Evolutionary conservation across 2,113 vertebrate species (phyloP), one percentile per base, ranked within the genome.

Genomic region (Planiliza haematocheilus): DNA sequence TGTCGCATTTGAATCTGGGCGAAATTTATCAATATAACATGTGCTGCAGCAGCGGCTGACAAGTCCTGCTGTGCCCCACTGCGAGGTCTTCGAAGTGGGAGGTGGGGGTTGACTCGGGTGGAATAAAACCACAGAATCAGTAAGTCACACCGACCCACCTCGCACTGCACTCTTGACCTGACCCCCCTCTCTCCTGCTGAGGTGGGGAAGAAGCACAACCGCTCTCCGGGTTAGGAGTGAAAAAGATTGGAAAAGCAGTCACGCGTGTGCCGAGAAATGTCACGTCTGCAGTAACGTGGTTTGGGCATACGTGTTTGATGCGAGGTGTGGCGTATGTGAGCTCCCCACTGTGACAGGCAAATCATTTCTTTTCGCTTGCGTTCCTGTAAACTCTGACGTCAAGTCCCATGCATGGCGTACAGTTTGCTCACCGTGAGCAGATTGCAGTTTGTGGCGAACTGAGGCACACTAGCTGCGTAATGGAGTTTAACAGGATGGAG

Each of bases 401-500:
- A 67, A 67, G 49, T 77, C 66, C 57, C 66, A 76, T 65, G 12
- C 69, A 52, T 8, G 37, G 55, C 53, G 57, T 85, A 61, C 58
- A 71, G 70, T 74, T 73, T 53, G 72, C 71, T 83, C 78, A 86
- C 67, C 64, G 58, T 59, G 66, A 85, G 71, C 71, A 77, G 78
- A 86, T 89, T 84, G 88, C 77, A 84, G 86, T 83, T 88, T 77
- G 77, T 72, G 58, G 70, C 67, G 74, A 87, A 88, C 65, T 80
- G 77, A 79, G 74, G 69, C 69, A 86, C 84, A 76, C 79, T 89
- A 69, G 88, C 76, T 74, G 84, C 75, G 83, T 85, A 90, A 91
- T 90, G 86, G 89, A 88, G 74, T 85, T 36, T 67, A 90, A 91
- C 83, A 84, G 73, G 74, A 88, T 88, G 75, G 79, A 86, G 60